Base-by-base conservation (phyloP, 2,113 vertebrate genomes). In the Onychorhynchus coronatus region DNA sequence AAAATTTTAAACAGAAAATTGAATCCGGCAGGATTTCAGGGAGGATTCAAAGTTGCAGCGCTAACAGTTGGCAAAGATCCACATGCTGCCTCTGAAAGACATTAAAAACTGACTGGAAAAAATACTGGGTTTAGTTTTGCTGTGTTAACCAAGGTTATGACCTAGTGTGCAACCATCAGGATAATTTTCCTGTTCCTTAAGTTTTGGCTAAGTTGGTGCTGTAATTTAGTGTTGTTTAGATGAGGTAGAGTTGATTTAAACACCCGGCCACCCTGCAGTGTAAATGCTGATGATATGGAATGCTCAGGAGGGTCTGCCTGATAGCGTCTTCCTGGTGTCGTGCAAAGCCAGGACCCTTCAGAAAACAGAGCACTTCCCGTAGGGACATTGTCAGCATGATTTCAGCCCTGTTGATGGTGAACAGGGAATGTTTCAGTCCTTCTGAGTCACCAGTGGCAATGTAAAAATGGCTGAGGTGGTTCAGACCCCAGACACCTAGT, bases 1-100 rank as follows among this genome's bases (percentile, higher is more conserved):
- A 75, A 94, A 78, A 80, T 78, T 96, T 92, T 78, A 75, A 91
- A 87, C 21, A 91, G 93, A 67, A 87, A 72, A 68, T 49, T 55
- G 62, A 81, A 75, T 68, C 65, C 5, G 3, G 49, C 91, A 88
- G 78, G 80, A 59, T 89, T 93, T 89, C 12, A 5, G 52, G 30
- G 35, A 84, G 44, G 47, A 84, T 92, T 77, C 73, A 16, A 56
- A 89, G 41, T 17, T 79, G 50, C n/a, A 31, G 25, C 37, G 20
- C 61, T 65, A 52, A 67, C 39, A 67, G 44, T 53, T 92, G 92
- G 61, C 3, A 0, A 87, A n/a, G 52, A 42, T 78, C 92, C 76
- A 66, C 49, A 21, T 0, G 0, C 76, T 77, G 49, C 72, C 42
- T 85, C 72, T 74, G 61, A 71, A 88, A 80, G 44, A 35, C 18